Evolutionary conservation across 2,113 vertebrate species (phyloP).

Genomic region (Centropus unirufus): DNA sequence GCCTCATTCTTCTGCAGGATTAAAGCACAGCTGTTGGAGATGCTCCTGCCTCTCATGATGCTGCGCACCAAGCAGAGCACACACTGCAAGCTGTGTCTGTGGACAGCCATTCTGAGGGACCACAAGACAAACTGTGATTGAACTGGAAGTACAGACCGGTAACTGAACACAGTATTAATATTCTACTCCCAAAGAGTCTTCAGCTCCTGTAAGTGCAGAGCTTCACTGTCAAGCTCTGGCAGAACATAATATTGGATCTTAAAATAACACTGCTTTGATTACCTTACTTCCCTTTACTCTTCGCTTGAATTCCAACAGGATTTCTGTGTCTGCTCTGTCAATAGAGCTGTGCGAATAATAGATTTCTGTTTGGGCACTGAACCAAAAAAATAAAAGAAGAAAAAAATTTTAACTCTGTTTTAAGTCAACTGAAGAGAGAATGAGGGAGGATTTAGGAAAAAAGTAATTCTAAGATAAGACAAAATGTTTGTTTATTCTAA

Average conservation of each 20-base stretch:
- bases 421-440: neutral
- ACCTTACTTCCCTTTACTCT: slow-evolving; percentile 44
- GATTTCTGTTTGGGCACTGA: slow-evolving; percentile 47
- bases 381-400: neutral
- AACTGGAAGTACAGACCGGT: neutral
- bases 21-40: neutral
- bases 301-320: slow-evolving; percentile 58
- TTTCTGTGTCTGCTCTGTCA: slow-evolving; percentile 56
- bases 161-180: neutral
- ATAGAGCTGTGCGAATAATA: slow-evolving; percentile 44
- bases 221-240: slow-evolving; percentile 15
- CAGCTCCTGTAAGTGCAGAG: neutral
- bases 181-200: neutral
- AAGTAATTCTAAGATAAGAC: neutral
- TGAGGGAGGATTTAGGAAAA: neutral
- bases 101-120: neutral
- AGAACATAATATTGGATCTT: slow-evolving; percentile 50
- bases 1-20: neutral
- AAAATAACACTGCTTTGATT: slow-evolving; percentile 65
- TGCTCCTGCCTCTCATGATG: neutral
- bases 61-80: neutral
- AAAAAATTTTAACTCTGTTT: neutral
- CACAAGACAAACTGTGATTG: neutral
- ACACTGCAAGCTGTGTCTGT: neutral
- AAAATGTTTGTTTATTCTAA: neutral